A percentile compares a stretch with the other conserved stretches of the same genome.
Evolutionary conservation across 2,888 invertebrate species (phyloP).

Genomic region (Ophion costatus): DNA sequence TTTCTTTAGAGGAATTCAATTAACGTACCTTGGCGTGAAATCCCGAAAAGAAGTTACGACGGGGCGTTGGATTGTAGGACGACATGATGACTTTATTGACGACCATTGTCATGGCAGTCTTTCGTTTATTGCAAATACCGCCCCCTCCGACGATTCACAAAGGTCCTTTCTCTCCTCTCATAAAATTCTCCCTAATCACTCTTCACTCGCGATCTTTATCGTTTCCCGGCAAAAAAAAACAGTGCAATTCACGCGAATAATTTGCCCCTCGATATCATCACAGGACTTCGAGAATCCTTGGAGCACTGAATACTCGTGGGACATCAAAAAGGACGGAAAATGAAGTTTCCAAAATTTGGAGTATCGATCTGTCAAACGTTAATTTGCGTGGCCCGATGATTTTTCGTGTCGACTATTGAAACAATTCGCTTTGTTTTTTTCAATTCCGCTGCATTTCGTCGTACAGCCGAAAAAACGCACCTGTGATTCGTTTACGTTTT

Average conservation of each 20-base stretch:
- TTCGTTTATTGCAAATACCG: constrained; percentile 26
- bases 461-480: background rate
- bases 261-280: background rate
- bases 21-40: constrained; percentile 77
- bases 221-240: background rate
- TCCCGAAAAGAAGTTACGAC: constrained; percentile 79
- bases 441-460: background rate
- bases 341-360: background rate
- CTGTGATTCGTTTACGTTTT: background rate
- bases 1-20: constrained; percentile 1
- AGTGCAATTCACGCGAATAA: background rate
- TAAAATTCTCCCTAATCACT: background rate
- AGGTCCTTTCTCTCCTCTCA: constrained; percentile 12
- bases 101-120: constrained; percentile 78
- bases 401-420: background rate
- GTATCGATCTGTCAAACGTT: background rate
- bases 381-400: background rate
- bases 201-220: constrained; percentile 3
- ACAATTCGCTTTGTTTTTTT: background rate
- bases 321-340: background rate
- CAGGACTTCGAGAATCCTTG: background rate
- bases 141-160: constrained; percentile 7
- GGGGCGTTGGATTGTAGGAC: constrained; percentile 78
- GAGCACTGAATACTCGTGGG: background rate
- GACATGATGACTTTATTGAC: constrained; percentile 82